Evolutionary conservation across 2,797 vertebrate genomes (phyloP), one percentile per base, ranked within the genome.

Genomic region (Oryzias dopingdopingensis): DNA sequence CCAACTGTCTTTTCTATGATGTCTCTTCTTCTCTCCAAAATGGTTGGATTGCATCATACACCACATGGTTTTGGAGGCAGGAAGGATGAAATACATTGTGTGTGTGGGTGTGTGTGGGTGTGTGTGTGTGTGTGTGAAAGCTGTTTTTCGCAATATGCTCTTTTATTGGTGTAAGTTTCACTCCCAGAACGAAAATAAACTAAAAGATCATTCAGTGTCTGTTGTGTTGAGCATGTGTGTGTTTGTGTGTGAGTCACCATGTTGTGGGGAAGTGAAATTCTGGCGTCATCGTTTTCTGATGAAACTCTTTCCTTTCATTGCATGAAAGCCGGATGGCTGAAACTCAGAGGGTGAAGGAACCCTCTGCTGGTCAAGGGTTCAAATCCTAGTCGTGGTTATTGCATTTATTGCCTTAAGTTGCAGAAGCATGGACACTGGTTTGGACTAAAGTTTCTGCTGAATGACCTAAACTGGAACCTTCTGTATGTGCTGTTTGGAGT

Each of bases 1-100:
- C 42, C 49, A 60, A 50, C 70, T 76, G 62, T 77, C 59, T 79
- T 86, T 80, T 57, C 45, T 43, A 24, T 85, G 62, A 83, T 85
- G 49, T 42, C 8, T 72, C 48, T 67, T 70, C 52, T 59, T 64
- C 61, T 65, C 74, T 45, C 23, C 26, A 64, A 56, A 67, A 80
- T 56, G 52, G 62, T 80, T 77, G 69, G 54, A 72, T 62, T 73
- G 59, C 47, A 68, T 52, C 74, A 52, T 59, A 48, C 66, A 37
- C 58, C 41, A 16, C 42, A n/a, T 16, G 42, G 16, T 16, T 5
- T 4, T 5, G 16, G 15, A 5, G 14, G 42, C 16, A 15, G 42
- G 14, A 15, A 15, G 42, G 42, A 42, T n/a, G 15, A 5, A 42
- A 42, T 4, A 10, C 32, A 13, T 37, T 10, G 10, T 10, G 15